These are phyloP conservation scores for Psittacula cyanocephala DNA, from an alignment of 2,113 vertebrate species.

Conservation along the genomic window DNA sequence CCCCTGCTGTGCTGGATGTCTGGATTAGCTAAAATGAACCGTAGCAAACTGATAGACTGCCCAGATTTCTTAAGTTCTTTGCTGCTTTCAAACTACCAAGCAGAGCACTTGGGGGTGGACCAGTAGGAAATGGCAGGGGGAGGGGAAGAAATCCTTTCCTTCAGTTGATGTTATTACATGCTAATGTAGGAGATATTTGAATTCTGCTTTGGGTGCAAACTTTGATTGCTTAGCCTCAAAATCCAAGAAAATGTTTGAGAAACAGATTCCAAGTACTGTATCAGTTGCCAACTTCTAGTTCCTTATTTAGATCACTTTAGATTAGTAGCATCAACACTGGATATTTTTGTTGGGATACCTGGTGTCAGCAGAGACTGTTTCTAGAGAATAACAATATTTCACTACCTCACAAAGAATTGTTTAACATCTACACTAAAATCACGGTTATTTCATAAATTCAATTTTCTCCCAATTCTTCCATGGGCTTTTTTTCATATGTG, in stretches of 20 bases:
- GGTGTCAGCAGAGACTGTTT: not conserved
- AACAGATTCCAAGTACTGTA: not conserved
- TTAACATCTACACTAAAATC: not conserved
- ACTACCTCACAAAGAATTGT: not conserved
- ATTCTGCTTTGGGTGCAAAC: not conserved
- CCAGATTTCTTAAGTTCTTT: constrained; percentile 75
- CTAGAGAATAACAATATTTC: not conserved
- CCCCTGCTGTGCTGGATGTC: constrained; percentile 82
- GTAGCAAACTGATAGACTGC: constrained; percentile 76
- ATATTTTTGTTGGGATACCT: not conserved
- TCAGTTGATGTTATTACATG: not conserved
- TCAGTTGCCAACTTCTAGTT: not conserved
- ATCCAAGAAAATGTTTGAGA: constrained; percentile 2
- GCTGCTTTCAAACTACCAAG: constrained; percentile 65
- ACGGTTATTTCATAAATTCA: not conserved
- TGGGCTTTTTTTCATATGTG: not conserved
- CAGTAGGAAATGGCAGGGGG: not conserved
- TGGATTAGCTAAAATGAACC: constrained; percentile 84
- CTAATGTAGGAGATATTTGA: not conserved
- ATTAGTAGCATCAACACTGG: not conserved
- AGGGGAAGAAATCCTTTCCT: not conserved
- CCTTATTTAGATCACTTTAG: not conserved
- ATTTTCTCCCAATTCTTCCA: not conserved
- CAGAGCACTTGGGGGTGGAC: not conserved
- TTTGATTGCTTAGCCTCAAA: not conserved